phyloP scores from a whole-genome alignment of 2,797 vertebrate species.

The Propithecus deckenii region DNA sequence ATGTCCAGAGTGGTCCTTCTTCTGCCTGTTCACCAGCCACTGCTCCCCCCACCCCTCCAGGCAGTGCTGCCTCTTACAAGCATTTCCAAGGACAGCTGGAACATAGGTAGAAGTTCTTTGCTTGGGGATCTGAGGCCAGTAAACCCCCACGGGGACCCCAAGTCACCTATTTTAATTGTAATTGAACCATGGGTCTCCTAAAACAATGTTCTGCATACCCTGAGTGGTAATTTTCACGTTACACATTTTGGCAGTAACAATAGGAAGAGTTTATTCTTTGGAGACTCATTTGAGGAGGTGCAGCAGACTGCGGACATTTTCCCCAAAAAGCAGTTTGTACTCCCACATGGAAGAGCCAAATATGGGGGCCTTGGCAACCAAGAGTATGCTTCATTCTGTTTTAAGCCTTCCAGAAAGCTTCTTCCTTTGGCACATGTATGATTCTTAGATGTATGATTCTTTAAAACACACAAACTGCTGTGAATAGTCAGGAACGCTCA shows the following conservation, averaged over 20 bases:
- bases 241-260: neutral
- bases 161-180: accelerated
- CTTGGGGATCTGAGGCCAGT: neutral
- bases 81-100: neutral
- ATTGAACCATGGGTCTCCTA: neutral
- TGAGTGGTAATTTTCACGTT: accelerated
- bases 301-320: accelerated
- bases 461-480: neutral
- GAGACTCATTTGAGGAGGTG: accelerated
- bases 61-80: neutral
- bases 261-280: accelerated
- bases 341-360: accelerated
- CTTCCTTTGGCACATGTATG: neutral
- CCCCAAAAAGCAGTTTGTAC: accelerated
- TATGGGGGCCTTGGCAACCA: accelerated
- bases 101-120: accelerated
- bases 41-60: accelerated
- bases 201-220: too few relatives aligned
- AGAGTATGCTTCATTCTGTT: neutral
- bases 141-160: accelerated
- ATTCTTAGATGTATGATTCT: too few relatives aligned
- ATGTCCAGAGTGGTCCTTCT: accelerated
- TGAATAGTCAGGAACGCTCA: accelerated
- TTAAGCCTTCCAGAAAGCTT: neutral
- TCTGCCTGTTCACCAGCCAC: accelerated